Evolutionary conservation across 2,797 vertebrate genomes (phyloP).

Genomic region (Cyprinodon diabolis): DNA sequence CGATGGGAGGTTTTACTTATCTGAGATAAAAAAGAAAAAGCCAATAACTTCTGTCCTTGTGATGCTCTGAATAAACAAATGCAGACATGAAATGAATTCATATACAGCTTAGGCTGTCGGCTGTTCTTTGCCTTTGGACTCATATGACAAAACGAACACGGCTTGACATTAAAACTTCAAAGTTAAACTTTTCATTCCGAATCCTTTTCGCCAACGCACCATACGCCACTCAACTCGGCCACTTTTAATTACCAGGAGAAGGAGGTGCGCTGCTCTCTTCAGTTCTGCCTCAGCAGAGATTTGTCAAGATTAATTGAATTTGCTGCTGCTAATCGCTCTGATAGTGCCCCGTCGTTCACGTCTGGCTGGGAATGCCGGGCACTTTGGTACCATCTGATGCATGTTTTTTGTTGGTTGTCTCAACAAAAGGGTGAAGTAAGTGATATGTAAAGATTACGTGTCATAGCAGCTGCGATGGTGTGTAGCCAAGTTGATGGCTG

Average conservation of each 20-base stretch:
- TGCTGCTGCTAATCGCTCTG: constrained; percentile 78
- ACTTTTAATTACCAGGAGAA: constrained; percentile 83
- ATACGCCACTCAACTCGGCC: constrained; percentile 71
- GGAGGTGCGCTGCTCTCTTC: constrained; percentile 63
- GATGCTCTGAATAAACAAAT: constrained; percentile 27
- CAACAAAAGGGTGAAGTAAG: constrained; percentile 52
- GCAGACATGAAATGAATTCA: background rate
- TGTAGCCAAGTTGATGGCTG: constrained; percentile 42
- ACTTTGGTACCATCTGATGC: constrained; percentile 56
- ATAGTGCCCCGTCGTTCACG: constrained; percentile 78
- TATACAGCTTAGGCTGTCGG: constrained; percentile 19
- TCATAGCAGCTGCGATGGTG: constrained; percentile 41
- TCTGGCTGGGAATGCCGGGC: constrained; percentile 64
- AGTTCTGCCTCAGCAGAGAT: constrained; percentile 83
- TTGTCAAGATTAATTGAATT: constrained; percentile 87
- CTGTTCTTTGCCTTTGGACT: constrained; percentile 49
- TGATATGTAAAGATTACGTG: constrained; percentile 52
- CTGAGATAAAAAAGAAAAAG: constrained; percentile 74
- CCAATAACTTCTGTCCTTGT: constrained; percentile 73
- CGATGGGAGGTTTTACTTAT: constrained; percentile 72
- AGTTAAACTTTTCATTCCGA: constrained; percentile 65
- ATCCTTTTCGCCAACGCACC: constrained; percentile 67
- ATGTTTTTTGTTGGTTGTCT: constrained; percentile 55
- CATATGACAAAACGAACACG: constrained; percentile 66
- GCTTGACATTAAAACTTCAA: constrained; percentile 69